Base-by-base conservation (phyloP, 2,888 invertebrate species). In the Papilio protenor region DNA sequence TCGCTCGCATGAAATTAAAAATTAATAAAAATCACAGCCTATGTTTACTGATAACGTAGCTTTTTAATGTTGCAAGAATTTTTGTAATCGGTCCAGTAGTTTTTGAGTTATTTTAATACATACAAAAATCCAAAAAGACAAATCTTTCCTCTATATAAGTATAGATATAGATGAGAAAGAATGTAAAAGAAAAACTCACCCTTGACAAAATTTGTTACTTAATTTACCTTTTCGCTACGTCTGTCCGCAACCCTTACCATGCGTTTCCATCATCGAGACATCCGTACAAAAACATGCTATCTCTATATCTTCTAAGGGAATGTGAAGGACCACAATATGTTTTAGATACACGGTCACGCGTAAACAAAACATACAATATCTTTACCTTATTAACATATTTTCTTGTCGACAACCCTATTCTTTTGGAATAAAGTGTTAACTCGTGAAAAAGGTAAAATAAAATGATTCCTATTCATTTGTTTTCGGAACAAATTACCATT, bases 341-440 rank as follows among this genome's bases (percentile, higher is more conserved):
- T 12, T 12, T 12, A 59, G 27, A 61, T 12, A 11, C 14, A 55
- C n/a, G n/a, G 55, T 8, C 2, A 55, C n/a, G 55, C 8, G 8
- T 18, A 52, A 40, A 40, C n/a, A 69, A 21, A 66, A 69, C 45
- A 45, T 69, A 69, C 66, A 49, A 14, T 49, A 61, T 73, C 45
- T 73, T 45, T 33, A 59, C 61, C 61, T 16, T 18, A 61, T 74
- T 74, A 74, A 61, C 47, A 74, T 74, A 74, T 61, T 73, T 74
- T 74, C 61, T 47, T 61, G 27, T 18, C 23, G 47, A 47, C 14
- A 12, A 11, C 49, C 11, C 14, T n/a, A 16, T 18, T 23, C 23
- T 12, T 6, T 27, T 40, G 45, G 16, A 73, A 40, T 45, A 73
- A 61, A 49, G 61, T 74, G 49, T 74, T 47, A 74, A 61, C 66